phyloP scores from a whole-genome alignment of 2,797 vertebrate species.

The Notolepis coatsorum region DNA sequence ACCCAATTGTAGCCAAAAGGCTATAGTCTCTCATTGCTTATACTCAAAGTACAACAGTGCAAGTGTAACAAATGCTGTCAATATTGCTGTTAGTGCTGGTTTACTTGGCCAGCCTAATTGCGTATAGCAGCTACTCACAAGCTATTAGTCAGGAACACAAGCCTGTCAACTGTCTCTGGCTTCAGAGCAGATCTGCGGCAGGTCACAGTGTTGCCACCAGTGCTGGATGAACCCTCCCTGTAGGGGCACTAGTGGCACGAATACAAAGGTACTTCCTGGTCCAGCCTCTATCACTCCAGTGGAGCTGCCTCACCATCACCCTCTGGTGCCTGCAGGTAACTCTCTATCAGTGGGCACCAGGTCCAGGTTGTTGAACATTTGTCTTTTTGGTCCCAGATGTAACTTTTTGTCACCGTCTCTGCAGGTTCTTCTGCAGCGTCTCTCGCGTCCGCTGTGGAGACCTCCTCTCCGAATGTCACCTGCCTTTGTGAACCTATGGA shows the following conservation, averaged over 20 bases:
- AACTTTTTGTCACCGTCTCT: background rate
- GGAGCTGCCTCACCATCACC: conserved; percentile 7
- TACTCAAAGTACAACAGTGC: conserved; percentile 9
- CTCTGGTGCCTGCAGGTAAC: conserved; percentile 8
- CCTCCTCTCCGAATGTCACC: background rate
- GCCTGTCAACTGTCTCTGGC: conserved; percentile 10
- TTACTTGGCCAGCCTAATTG: conserved; percentile 2
- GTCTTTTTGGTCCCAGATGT: background rate
- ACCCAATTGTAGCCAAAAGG: too few relatives aligned
- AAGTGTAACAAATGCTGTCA: conserved; percentile 10
- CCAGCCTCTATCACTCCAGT: conserved; percentile 1
- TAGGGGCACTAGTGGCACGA: conserved; percentile 13
- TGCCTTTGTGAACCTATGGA: background rate
- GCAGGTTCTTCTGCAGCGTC: background rate
- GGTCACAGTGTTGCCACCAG: conserved; percentile 4
- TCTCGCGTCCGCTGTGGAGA: background rate
- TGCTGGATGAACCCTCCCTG: conserved; percentile 26
- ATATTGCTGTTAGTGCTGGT: background rate
- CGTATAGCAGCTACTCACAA: conserved; percentile 4
- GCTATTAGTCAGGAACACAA: conserved; percentile 13
- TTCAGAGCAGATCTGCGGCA: conserved; percentile 5
- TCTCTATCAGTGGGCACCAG: background rate
- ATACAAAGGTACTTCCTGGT: background rate
- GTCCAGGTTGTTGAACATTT: background rate
- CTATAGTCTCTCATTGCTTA: conserved; percentile 3